Base-by-base conservation (phyloP, 2,888 invertebrate genomes). In the Luperina testacea region DNA sequence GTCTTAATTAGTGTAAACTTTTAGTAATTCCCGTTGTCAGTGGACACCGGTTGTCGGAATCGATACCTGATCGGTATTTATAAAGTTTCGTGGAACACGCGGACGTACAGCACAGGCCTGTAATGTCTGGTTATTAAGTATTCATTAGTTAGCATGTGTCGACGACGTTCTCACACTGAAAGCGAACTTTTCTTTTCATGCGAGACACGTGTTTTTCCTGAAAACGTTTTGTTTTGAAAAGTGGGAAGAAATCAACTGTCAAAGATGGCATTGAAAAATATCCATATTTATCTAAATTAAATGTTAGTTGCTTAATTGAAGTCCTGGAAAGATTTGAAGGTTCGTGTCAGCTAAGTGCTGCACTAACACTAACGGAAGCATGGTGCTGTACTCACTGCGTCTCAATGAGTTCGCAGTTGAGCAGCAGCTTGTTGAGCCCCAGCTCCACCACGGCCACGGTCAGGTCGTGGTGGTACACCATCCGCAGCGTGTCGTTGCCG, bases 361-460 rank as follows among this genome's bases (percentile, higher is more conserved):
- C 4, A 1, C 3, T 53, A 8, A 53, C 5, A 42, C 11, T 71
- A 6, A 69, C 72, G 59, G 45, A 76, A 53, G 27, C 64, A 68
- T 53, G 67, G 11, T n/a, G 27, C 32, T 38, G 59, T 92, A 98
- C 98, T 98, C 95, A 99, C 99, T 98, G 98, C 88, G 98, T 98
- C 97, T 99, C 99, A 92, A 99, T 98, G 90, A 99, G 97, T 93
- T 98, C 98, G 93, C 98, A 98, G 92, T 98, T 98, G 72, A 98
- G 97, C 80, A 98, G 96, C 90, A 98, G 95, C 92, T 98, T 98
- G 82, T 97, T 97, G 11, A 97, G 97, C 8, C 98, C 98, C 80
- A 98, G 96, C 93, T 98, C 98, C 69, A 98, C 98, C 67, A 99
- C 97, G 2, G 98, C 98, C 67, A 99, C 98, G 2, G 98, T 98